Evolutionary conservation across 2,797 vertebrate species (phyloP).

Genomic region (Dromococcyx pavoninus): DNA sequence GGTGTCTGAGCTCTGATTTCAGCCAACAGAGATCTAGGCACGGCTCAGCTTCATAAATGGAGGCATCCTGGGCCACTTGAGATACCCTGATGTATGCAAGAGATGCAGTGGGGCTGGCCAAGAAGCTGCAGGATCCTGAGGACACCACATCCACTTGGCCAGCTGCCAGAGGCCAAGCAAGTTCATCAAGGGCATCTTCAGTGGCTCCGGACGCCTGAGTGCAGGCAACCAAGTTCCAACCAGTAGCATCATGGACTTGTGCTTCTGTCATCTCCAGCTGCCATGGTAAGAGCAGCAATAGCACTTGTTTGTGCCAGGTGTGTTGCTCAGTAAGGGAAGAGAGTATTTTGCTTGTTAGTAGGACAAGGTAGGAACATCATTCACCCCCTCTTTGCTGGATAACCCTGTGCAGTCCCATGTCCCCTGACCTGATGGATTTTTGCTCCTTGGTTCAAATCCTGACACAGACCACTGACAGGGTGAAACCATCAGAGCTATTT

Average conservation of each 20-base stretch:
- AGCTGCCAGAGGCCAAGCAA: not conserved
- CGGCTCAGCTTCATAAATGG: not conserved
- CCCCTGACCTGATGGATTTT: not conserved
- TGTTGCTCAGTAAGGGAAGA: not conserved
- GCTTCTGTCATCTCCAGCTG: not conserved
- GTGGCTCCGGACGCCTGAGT: not conserved
- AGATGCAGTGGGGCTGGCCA: not conserved
- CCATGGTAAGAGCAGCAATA: not conserved
- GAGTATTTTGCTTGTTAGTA: not conserved
- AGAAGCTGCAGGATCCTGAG: not conserved
- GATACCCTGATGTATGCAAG: not conserved
- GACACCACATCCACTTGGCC: not conserved
- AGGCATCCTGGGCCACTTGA: not conserved
- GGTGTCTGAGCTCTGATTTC: not conserved
- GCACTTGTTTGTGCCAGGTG: not conserved
- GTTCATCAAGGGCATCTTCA: not conserved
- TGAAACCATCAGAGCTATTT: not conserved
- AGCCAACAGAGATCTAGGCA: not conserved
- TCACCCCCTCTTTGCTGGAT: not conserved
- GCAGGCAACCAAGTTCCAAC: not conserved
- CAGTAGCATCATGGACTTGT: not conserved
- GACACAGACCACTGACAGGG: no score
- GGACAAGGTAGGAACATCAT: not conserved
- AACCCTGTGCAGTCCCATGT: fast-evolving
- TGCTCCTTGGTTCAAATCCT: not conserved